Percentiles rank a stretch among this genome's conserved stretches.
Evolutionary conservation across 2,888 invertebrate species (phyloP).

Genomic region (Macropis europaea): DNA sequence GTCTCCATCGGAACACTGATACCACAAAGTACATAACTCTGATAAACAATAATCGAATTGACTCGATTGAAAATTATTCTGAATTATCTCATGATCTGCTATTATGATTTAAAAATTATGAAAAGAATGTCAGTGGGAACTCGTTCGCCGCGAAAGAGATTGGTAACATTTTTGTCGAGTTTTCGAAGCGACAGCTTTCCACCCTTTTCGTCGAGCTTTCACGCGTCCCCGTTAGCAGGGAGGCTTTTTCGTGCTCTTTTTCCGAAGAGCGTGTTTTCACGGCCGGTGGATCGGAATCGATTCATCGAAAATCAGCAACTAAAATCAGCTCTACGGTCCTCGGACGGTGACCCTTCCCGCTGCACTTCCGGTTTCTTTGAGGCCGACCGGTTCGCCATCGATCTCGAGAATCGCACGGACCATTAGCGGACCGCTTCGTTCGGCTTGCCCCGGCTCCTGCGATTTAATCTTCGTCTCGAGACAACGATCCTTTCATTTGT

Average conservation of each 20-base stretch:
- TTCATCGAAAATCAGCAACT: conserved; percentile 29
- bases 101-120: too few relatives aligned
- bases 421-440: too few relatives aligned
- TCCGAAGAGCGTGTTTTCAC: conserved; percentile 38
- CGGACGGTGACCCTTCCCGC: conserved; percentile 23
- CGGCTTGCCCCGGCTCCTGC: too few relatives aligned
- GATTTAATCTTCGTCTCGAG: neutral
- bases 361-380: conserved; percentile 38
- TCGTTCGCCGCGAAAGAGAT: too few relatives aligned
- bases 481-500: neutral
- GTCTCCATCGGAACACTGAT: neutral
- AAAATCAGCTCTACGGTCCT: conserved; percentile 1
- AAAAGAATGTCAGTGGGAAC: too few relatives aligned
- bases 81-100: too few relatives aligned
- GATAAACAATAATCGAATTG: too few relatives aligned
- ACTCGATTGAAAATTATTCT: too few relatives aligned
- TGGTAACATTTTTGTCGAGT: neutral
- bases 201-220: neutral
- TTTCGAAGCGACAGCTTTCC: neutral
- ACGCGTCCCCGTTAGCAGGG: neutral
- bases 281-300: conserved; percentile 42
- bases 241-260: conserved; percentile 1
- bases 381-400: too few relatives aligned
- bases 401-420: too few relatives aligned
- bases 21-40: too few relatives aligned